phyloP scores from a whole-genome alignment of 35 echinoderm and acorn worm species.

The Eucidaris tribuloides region DNA sequence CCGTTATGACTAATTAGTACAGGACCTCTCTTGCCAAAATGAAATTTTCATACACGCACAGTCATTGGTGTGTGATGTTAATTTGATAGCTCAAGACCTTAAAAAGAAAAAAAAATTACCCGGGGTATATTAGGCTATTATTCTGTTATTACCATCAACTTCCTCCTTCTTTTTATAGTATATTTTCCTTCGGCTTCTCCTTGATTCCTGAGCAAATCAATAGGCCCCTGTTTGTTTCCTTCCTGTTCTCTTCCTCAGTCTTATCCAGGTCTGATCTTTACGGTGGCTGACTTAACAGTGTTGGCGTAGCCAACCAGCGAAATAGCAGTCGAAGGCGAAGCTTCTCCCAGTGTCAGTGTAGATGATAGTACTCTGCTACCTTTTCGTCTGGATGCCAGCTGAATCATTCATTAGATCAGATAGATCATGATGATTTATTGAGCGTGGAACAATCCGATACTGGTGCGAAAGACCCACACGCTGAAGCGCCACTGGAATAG shows the following conservation, averaged over 20 bases:
- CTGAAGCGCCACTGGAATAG: no score
- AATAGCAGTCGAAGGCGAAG: constrained; percentile 7
- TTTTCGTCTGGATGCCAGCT: background rate
- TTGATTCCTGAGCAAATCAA: background rate
- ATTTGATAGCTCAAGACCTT: no score
- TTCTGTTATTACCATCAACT: no score
- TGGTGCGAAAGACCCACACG: no score
- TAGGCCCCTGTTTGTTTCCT: background rate
- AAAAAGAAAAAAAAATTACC: no score
- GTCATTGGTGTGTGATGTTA: no score
- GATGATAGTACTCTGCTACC: background rate
- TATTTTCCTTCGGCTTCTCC: background rate
- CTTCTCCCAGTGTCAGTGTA: background rate
- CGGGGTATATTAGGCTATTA: no score
- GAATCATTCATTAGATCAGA: background rate
- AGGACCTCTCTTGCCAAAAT: no score
- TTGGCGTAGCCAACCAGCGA: background rate
- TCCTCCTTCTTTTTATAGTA: background rate
- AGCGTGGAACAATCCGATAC: no score
- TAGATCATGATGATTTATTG: background rate
- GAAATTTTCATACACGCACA: no score
- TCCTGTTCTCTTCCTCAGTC: background rate
- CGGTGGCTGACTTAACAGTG: background rate
- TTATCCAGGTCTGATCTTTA: background rate
- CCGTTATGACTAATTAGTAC: no score